These are phyloP conservation scores for Brachirus orientalis DNA, from an alignment of 2,113 vertebrate genomes.

Conservation along the genomic window DNA sequence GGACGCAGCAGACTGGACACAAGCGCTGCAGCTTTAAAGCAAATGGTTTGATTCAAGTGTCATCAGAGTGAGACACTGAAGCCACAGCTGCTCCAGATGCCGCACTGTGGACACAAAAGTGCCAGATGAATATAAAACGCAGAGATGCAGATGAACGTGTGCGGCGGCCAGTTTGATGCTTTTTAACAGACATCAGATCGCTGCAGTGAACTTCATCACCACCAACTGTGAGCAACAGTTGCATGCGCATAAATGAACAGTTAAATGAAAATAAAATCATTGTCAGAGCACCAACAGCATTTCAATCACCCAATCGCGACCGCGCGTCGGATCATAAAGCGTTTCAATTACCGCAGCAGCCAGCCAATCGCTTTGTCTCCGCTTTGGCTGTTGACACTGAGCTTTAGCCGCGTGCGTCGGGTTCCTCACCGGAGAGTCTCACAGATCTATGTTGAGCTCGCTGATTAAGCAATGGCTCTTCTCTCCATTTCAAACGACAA, in stretches of 20 bases:
- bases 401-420: constrained; percentile 54
- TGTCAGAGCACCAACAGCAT: constrained; percentile 38
- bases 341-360: constrained; percentile 45
- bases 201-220: constrained; percentile 39
- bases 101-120: not conserved
- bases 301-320: constrained; percentile 40
- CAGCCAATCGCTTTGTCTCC: constrained; percentile 43
- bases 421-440: constrained; percentile 50
- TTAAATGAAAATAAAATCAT: constrained; percentile 52
- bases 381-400: constrained; percentile 60
- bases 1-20: too few relatives aligned
- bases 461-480: constrained; percentile 72
- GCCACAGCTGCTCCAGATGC: not conserved
- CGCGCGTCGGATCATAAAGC: constrained; percentile 39
- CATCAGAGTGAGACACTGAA: not conserved
- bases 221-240: constrained; percentile 65
- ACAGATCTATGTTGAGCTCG: constrained; percentile 67
- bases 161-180: constrained; percentile 13
- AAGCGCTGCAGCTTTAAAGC: too few relatives aligned
- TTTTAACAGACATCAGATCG: constrained; percentile 13
- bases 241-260: constrained; percentile 45
- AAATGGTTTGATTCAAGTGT: not conserved
- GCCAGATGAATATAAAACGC: constrained; percentile 8
- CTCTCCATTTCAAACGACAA: constrained; percentile 73
- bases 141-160: not conserved